phyloP scores from a whole-genome alignment of 2,888 invertebrate species.

The Amblyteles armatorius region DNA sequence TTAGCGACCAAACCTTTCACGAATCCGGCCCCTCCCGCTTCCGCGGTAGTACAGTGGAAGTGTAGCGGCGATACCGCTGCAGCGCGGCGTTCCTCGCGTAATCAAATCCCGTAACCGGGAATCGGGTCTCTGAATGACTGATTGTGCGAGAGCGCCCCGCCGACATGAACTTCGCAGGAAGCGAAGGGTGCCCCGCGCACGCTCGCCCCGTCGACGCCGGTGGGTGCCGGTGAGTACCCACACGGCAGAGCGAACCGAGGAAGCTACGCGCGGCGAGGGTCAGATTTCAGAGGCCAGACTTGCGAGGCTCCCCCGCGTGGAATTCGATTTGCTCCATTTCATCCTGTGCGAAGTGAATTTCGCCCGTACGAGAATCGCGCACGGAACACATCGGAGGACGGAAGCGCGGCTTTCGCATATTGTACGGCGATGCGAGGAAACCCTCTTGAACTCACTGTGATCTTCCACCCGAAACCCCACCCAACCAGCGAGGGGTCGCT shows the following conservation, averaged over 20 bases:
- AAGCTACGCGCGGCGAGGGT: constrained; percentile 27
- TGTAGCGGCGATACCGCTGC: constrained; percentile 13
- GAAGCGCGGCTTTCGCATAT: constrained; percentile 63
- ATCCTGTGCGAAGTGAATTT: constrained; percentile 68
- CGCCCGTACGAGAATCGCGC: constrained; percentile 39
- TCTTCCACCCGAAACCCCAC: background rate
- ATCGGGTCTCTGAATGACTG: constrained; percentile 55
- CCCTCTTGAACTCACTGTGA: background rate
- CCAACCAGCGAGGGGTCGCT: no score
- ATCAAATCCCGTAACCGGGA: constrained; percentile 56
- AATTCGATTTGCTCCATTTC: constrained; percentile 75
- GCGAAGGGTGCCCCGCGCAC: constrained; percentile 4
- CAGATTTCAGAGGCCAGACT: constrained; percentile 49
- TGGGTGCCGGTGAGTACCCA: background rate
- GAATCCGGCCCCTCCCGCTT: background rate
- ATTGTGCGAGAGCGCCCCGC: constrained; percentile 39
- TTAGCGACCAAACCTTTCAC: constrained; percentile 29
- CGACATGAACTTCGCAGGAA: constrained; percentile 21
- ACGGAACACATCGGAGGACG: constrained; percentile 6
- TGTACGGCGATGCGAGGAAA: background rate
- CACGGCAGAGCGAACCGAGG: background rate
- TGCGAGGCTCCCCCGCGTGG: constrained; percentile 19
- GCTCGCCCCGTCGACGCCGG: constrained; percentile 7
- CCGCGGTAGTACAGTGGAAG: constrained; percentile 19
- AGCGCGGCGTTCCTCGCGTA: constrained; percentile 15